Evolutionary conservation across 2,888 invertebrate genomes (phyloP).

Genomic region (Neoitamus cyanurus): DNA sequence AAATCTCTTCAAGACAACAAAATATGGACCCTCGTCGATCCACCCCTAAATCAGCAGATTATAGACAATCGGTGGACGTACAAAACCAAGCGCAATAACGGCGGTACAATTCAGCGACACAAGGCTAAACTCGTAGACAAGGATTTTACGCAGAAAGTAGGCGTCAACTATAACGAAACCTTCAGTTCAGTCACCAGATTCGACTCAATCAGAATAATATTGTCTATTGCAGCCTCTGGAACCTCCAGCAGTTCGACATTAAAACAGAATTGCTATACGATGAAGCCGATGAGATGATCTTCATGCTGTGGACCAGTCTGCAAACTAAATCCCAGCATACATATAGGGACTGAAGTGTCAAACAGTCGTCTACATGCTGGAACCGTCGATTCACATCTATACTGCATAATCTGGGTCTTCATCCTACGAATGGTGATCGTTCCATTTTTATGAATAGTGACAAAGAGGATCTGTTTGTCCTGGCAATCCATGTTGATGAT

Average conservation of each 20-base stretch:
- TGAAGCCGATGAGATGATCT: no score
- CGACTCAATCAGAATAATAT: slow-evolving; percentile 51
- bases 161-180: slow-evolving; percentile 57
- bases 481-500: no score
- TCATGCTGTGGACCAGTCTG: no score
- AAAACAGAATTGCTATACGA: no score
- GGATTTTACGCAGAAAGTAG: slow-evolving; percentile 54
- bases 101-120: slow-evolving; percentile 50
- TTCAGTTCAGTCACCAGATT: slow-evolving; percentile 58
- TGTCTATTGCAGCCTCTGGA: no score
- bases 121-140: slow-evolving; percentile 58
- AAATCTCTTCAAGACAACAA: slow-evolving; percentile 50
- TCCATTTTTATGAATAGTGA: no score
- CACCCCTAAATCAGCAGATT: slow-evolving; percentile 51
- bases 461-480: no score
- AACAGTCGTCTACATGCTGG: background rate
- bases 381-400: background rate
- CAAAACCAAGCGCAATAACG: slow-evolving; percentile 54
- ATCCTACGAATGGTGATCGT: no score
- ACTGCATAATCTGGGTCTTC: no score
- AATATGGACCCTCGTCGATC: slow-evolving; percentile 51
- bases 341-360: slow-evolving; percentile 37
- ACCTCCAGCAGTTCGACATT: no score
- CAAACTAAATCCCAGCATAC: slow-evolving; percentile 48
- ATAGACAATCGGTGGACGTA: slow-evolving; percentile 57